Evolutionary conservation across 1,140 invertebrate species (phyloP).

Genomic region (Phymastichus coffea): DNA sequence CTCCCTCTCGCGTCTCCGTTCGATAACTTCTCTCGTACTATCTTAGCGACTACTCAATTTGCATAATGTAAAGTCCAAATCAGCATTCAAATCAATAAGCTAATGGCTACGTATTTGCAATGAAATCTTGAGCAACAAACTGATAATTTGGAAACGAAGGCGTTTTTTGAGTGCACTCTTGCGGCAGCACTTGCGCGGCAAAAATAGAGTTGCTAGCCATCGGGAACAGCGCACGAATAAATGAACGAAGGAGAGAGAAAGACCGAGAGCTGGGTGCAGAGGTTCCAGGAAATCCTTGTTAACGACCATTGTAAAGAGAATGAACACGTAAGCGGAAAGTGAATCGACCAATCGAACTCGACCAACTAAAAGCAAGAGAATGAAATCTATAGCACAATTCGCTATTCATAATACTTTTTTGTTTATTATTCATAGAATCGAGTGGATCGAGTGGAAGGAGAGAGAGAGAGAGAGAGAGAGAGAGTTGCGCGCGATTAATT

Average conservation of each 20-base stretch:
- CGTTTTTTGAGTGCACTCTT: too few relatives aligned
- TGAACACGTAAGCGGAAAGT: constrained; percentile 30
- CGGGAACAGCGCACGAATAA: too few relatives aligned
- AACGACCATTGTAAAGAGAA: constrained; percentile 29
- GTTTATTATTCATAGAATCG: constrained; percentile 29
- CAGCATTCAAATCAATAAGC: too few relatives aligned
- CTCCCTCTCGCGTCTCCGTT: constrained; percentile 17
- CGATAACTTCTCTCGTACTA: too few relatives aligned
- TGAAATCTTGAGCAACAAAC: too few relatives aligned
- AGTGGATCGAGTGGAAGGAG: neutral
- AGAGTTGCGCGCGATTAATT: too few relatives aligned
- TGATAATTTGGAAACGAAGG: too few relatives aligned
- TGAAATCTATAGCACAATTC: constrained; percentile 21
- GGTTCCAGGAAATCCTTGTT: constrained; percentile 32
- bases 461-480: constrained; percentile 3
- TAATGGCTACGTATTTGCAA: too few relatives aligned
- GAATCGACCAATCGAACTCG: constrained; percentile 27
- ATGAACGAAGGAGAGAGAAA: neutral
- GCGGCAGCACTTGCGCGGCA: too few relatives aligned
- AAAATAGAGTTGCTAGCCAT: too few relatives aligned
- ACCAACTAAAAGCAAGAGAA: neutral
- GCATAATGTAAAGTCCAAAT: too few relatives aligned
- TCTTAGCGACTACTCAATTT: too few relatives aligned
- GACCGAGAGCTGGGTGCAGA: constrained; percentile 1
- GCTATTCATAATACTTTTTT: constrained; percentile 31